Conservation (phyloP, 2,888 invertebrate genomes). For the Cerastis leucographa region DNA sequence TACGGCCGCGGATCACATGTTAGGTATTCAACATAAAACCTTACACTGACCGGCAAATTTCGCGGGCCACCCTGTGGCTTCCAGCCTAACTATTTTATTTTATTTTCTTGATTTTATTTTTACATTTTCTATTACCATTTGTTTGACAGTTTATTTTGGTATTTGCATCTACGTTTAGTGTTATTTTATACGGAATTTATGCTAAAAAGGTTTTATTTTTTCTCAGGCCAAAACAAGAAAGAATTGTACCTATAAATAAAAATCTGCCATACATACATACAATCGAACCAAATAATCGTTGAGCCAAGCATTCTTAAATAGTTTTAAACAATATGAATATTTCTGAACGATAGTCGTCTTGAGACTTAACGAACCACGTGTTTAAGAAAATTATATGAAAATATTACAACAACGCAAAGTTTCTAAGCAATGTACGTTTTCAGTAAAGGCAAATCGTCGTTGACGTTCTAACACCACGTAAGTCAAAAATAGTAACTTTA, state of each 20-base stretch:
- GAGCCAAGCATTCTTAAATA: slow-evolving; percentile 30
- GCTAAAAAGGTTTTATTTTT: background rate
- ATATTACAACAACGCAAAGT: background rate
- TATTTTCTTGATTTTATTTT: too few species aligned
- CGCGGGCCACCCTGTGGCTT: too few species aligned
- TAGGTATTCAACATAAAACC: too few species aligned
- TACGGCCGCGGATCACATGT: too few species aligned
- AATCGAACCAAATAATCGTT: slow-evolving; percentile 50
- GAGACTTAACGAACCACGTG: background rate
- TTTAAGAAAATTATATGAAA: background rate
- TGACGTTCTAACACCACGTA: too few species aligned
- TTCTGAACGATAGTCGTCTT: background rate
- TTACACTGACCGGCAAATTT: too few species aligned
- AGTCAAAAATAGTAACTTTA: too few species aligned
- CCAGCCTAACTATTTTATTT: too few species aligned
- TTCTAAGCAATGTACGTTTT: background rate
- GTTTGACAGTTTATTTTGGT: background rate
- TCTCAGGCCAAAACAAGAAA: background rate
- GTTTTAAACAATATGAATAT: background rate
- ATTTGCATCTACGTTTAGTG: background rate
- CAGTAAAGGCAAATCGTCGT: background rate
- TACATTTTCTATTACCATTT: background rate
- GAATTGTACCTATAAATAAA: slow-evolving; percentile 18
- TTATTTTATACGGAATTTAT: background rate
- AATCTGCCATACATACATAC: slow-evolving; percentile 32